phyloP scores from a whole-genome alignment of 1,140 invertebrate genomes.

The Periplaneta americana region DNA sequence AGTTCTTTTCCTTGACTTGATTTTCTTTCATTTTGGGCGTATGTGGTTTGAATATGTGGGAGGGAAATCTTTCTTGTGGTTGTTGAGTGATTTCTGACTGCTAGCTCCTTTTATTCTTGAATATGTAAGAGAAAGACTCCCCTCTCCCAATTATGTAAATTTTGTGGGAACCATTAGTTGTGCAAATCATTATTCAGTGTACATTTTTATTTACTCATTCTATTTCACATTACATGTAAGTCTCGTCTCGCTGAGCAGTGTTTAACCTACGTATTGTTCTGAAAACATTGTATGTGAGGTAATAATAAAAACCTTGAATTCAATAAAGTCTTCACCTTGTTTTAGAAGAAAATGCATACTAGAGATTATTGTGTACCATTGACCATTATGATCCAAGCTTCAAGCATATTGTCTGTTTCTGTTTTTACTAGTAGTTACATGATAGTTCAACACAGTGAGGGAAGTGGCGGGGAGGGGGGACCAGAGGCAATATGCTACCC shows the following conservation, averaged over 20 bases:
- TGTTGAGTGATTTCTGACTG: neutral
- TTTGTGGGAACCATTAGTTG: constrained; percentile 1
- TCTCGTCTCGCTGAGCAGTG: neutral
- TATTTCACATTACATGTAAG: constrained; percentile 8
- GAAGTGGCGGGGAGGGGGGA: too few species aligned
- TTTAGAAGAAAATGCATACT: neutral
- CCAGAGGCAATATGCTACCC: too few species aligned
- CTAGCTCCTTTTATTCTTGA: neutral
- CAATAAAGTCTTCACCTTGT: neutral
- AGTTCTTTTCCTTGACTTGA: neutral
- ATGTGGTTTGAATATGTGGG: neutral
- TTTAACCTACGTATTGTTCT: constrained; percentile 7
- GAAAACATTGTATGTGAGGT: constrained; percentile 11
- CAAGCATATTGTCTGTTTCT: neutral
- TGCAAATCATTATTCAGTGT: neutral
- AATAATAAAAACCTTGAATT: constrained; percentile 7
- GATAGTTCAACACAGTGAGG: too few species aligned
- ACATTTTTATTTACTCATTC: neutral
- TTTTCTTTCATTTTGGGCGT: neutral
- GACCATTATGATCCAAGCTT: too few species aligned
- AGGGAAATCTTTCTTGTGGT: neutral
- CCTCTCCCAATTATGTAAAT: neutral
- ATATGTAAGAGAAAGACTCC: neutral
- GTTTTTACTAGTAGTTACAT: neutral
- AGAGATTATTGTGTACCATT: neutral